Evolutionary conservation across 2,888 invertebrate species (phyloP).

Genomic region (Conops quadrifasciatus): DNA sequence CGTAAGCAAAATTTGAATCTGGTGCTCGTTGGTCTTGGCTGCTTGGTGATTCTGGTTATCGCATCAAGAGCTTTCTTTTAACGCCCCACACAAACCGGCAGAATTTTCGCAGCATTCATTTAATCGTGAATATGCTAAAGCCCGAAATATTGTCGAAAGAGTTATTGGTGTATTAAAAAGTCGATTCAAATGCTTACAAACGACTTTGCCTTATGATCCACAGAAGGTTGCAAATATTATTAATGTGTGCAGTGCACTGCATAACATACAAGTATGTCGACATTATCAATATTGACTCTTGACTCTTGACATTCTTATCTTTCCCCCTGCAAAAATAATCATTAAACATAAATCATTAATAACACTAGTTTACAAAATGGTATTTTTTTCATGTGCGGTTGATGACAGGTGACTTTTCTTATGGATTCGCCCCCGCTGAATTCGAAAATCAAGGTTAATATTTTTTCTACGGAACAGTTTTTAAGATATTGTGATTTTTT

Average conservation of each 20-base stretch:
- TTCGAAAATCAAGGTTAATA: too few species aligned
- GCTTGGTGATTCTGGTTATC: neutral
- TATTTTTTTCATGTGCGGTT: too few species aligned
- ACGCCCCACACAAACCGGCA: neutral
- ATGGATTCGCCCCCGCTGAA: too few species aligned
- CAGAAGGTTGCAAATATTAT: neutral
- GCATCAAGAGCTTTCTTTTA: neutral
- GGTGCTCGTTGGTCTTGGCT: neutral
- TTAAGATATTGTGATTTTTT: too few species aligned
- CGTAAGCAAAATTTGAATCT: neutral
- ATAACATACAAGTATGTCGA: neutral
- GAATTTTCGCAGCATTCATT: conserved; percentile 6
- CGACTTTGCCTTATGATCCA: conserved; percentile 18
- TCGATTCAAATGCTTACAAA: conserved; percentile 26
- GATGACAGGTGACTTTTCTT: too few species aligned
- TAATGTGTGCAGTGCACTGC: neutral
- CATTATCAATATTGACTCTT: too few species aligned
- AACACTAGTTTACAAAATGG: too few species aligned
- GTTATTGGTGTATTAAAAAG: conserved; percentile 32
- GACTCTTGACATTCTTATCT: too few species aligned
- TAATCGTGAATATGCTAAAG: conserved; percentile 22
- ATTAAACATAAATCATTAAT: too few species aligned
- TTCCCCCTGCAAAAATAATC: too few species aligned
- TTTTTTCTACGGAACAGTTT: too few species aligned
- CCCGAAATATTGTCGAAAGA: conserved; percentile 29